Conservation (phyloP, 2,797 vertebrate species). For the Lepilemur septentrionalis region DNA sequence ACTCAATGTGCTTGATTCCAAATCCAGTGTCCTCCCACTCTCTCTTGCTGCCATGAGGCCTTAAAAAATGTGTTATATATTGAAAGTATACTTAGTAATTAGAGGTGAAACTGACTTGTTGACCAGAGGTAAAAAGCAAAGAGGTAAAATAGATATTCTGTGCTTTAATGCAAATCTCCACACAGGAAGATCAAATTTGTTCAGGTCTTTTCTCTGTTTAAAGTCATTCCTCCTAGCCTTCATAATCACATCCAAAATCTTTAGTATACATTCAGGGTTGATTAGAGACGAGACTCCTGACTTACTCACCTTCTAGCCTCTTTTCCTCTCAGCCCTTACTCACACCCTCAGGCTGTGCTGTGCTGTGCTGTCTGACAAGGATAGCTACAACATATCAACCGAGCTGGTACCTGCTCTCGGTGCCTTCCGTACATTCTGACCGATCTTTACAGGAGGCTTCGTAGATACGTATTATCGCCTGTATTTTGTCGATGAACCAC, state of each 20-base stretch:
- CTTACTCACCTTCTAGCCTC: background rate
- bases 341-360: too few species aligned
- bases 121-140: background rate
- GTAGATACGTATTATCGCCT: fast-evolving
- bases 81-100: background rate
- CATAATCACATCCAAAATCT: background rate
- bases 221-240: background rate
- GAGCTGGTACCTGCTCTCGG: background rate
- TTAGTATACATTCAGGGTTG: background rate
- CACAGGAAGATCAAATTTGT: background rate
- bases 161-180: background rate
- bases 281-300: background rate
- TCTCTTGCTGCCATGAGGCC: background rate
- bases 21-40: background rate
- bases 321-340: background rate
- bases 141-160: background rate
- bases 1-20: background rate
- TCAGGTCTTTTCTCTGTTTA: background rate
- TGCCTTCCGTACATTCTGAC: background rate
- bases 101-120: background rate
- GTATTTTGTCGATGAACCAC: background rate
- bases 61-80: background rate
- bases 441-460: background rate
- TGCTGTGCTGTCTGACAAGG: background rate
- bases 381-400: background rate